Evolutionary conservation across 2,113 vertebrate species (phyloP).

Genomic region (Nanorana parkeri): DNA sequence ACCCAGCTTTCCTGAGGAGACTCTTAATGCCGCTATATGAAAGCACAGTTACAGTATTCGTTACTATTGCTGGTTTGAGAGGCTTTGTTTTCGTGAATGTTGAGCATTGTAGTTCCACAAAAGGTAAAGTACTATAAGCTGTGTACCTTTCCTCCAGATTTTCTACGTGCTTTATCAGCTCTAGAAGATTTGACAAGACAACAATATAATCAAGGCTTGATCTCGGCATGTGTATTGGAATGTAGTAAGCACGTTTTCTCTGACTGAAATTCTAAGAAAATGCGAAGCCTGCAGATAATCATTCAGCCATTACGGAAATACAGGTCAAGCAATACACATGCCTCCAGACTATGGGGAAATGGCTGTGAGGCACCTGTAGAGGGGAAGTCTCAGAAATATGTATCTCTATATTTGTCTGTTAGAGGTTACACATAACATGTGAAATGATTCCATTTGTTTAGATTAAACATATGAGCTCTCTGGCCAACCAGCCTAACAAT

Average conservation of each 20-base stretch:
- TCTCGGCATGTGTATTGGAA: conserved; percentile 28
- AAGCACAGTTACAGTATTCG: neutral
- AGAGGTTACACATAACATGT: no score
- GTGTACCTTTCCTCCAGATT: neutral
- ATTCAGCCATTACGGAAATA: neutral
- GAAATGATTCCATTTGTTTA: no score
- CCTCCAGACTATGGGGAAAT: neutral
- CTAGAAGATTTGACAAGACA: conserved; percentile 27
- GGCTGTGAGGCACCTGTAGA: neutral
- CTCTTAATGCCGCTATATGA: neutral
- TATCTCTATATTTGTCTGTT: no score
- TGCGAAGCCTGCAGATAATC: neutral
- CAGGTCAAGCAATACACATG: neutral
- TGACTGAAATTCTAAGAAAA: conserved; percentile 6
- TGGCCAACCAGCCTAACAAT: no score
- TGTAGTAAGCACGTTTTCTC: conserved; percentile 15
- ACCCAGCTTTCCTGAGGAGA: neutral
- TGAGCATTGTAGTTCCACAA: neutral
- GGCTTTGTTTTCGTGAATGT: neutral
- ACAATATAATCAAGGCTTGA: neutral
- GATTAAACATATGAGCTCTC: no score
- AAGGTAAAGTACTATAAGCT: neutral
- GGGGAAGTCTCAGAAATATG: neutral
- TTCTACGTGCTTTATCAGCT: conserved; percentile 31
- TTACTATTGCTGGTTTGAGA: neutral